These are phyloP conservation scores for Gobionotothen gibberifrons DNA, from an alignment of 2,797 vertebrate species.

Conservation along the genomic window DNA sequence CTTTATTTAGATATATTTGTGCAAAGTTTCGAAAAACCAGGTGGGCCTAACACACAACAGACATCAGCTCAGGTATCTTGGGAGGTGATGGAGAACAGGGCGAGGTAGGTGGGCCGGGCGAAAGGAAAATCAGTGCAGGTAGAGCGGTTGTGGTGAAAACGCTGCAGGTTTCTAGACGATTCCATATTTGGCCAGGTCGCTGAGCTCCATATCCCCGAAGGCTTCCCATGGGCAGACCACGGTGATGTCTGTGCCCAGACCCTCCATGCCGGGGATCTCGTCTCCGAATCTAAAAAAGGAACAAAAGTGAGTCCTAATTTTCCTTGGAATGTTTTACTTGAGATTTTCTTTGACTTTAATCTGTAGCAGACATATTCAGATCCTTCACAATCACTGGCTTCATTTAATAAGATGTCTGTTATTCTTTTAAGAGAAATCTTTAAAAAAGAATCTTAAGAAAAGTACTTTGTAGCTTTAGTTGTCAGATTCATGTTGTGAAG, in stretches of 20 bases:
- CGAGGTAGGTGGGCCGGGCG: neutral
- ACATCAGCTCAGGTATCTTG: constrained; percentile 11
- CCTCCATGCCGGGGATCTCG: constrained; percentile 95
- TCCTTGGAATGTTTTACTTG: neutral
- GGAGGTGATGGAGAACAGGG: neutral
- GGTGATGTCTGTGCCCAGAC: constrained; percentile 81
- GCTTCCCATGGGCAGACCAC: constrained; percentile 87
- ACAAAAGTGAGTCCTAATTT: neutral
- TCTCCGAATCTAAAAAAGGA: constrained; percentile 84
- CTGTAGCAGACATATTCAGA: neutral
- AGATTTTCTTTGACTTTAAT: neutral
- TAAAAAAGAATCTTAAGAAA: neutral
- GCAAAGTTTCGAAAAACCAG: constrained; percentile 5
- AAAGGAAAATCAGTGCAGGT: constrained; percentile 17
- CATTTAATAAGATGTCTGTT: neutral
- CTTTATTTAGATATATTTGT: constrained; percentile 3
- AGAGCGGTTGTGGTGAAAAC: constrained; percentile 1
- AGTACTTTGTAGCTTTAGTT: neutral
- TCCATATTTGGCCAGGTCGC: constrained; percentile 86
- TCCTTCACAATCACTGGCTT: neutral
- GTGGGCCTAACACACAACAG: constrained; percentile 9
- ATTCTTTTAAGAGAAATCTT: neutral
- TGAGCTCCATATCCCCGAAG: constrained; percentile 87
- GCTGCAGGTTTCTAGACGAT: constrained; percentile 69
- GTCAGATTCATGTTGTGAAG: neutral